A percentile compares a stretch with the other conserved stretches of the same genome.
Conservation (phyloP, 2,888 invertebrate genomes). For the Synergus japonicus region DNA sequence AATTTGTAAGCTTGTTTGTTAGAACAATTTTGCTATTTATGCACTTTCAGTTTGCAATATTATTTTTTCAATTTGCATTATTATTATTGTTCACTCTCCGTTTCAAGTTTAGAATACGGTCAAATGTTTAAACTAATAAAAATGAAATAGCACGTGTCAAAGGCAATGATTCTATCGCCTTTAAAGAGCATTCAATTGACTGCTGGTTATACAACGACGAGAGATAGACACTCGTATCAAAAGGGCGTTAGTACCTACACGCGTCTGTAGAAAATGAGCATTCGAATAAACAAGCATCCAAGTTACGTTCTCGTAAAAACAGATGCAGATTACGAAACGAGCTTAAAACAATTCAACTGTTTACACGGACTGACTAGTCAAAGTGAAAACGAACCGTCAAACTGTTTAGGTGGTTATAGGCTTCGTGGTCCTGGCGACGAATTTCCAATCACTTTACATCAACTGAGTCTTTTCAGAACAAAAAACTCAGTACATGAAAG, state of each 20-base stretch:
- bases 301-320: conserved; percentile 53
- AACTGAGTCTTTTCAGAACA: background rate
- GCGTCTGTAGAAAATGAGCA: conserved; percentile 39
- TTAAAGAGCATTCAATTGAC: conserved; percentile 44
- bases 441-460: conserved; percentile 6
- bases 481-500: background rate
- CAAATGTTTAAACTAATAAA: background rate
- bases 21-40: background rate
- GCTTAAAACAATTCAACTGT: conserved; percentile 41
- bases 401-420: conserved; percentile 17
- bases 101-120: background rate
- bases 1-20: conserved; percentile 16
- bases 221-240: conserved; percentile 32
- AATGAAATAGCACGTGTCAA: conserved; percentile 22
- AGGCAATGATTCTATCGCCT: conserved; percentile 40
- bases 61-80: background rate
- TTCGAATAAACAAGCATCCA: conserved; percentile 48
- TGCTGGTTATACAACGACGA: conserved; percentile 37
- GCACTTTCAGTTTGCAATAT: background rate
- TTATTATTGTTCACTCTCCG: background rate
- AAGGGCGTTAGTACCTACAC: conserved; percentile 14
- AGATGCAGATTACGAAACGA: conserved; percentile 62
- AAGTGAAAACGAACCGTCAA: conserved; percentile 30
- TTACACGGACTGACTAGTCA: conserved; percentile 39
- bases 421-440: conserved; percentile 12